These are phyloP conservation scores for Eriosoma lanigerum DNA, from an alignment of 1,140 invertebrate species.

Conservation along the genomic window DNA sequence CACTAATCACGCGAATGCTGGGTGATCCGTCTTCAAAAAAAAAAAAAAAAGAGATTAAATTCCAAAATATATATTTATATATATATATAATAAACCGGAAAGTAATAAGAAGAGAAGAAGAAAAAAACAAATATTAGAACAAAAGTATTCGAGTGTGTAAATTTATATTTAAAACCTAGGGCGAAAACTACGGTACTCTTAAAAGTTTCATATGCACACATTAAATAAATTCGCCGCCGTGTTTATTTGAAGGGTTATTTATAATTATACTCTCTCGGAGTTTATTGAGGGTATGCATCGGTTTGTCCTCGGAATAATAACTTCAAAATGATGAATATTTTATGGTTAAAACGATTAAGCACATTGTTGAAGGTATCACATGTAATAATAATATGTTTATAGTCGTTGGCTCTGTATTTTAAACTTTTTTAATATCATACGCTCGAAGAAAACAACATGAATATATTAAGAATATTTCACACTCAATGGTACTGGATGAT, in stretches of 20 bases:
- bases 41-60: slow-evolving; percentile 13
- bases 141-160: slow-evolving; percentile 5
- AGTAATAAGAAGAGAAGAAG: neutral
- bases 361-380: too few relatives aligned
- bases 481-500: too few relatives aligned
- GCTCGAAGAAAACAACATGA: too few relatives aligned
- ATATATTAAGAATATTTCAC: too few relatives aligned
- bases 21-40: neutral
- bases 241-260: neutral
- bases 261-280: neutral
- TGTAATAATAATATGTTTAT: too few relatives aligned
- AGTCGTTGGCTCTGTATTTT: too few relatives aligned
- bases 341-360: neutral
- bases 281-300: neutral
- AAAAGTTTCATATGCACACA: slow-evolving; percentile 28
- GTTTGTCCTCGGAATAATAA: neutral
- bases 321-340: neutral
- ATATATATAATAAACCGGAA: neutral
- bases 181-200: slow-evolving; percentile 6
- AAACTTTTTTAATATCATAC: too few relatives aligned
- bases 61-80: neutral
- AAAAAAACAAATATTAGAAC: slow-evolving; percentile 24
- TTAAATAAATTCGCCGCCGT: neutral
- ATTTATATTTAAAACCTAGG: slow-evolving; percentile 15
- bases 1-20: neutral